A percentile compares a stretch with the other conserved stretches of the same genome.
Conservation (phyloP, 2,113 vertebrate species). For the Cyprinodon tularosa region DNA sequence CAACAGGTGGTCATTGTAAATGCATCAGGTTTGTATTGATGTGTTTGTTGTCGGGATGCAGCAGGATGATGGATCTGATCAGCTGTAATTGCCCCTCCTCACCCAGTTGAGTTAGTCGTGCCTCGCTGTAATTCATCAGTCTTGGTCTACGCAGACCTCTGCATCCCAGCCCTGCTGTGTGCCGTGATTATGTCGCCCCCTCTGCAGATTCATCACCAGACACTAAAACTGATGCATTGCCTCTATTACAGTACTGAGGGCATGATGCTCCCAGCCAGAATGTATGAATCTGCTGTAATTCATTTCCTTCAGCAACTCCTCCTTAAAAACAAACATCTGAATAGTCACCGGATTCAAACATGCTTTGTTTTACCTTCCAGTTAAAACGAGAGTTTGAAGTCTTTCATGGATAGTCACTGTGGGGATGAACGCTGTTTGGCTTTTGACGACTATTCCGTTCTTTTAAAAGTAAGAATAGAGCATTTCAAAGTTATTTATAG, state of each 20-base stretch:
- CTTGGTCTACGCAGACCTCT: background rate
- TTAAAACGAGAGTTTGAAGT: background rate
- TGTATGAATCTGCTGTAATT: constrained; percentile 22
- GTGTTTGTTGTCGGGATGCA: background rate
- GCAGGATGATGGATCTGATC: constrained; percentile 36
- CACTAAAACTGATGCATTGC: constrained; percentile 43
- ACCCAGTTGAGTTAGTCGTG: constrained; percentile 10
- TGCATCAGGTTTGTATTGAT: background rate
- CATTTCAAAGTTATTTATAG: too few relatives aligned
- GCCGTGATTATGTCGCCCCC: constrained; percentile 16
- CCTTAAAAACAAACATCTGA: constrained; percentile 1
- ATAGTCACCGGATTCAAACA: background rate
- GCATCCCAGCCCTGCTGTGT: background rate
- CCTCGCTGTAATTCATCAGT: constrained; percentile 32
- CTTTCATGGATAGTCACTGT: too few relatives aligned
- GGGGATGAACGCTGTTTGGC: too few relatives aligned
- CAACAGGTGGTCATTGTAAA: background rate
- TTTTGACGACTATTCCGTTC: too few relatives aligned
- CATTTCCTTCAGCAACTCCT: constrained; percentile 9
- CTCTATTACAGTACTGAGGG: constrained; percentile 26
- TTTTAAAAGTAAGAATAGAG: too few relatives aligned
- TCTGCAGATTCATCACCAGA: constrained; percentile 18
- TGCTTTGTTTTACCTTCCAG: background rate
- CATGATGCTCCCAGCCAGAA: constrained; percentile 12
- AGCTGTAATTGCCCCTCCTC: constrained; percentile 20